Base-by-base conservation (phyloP, 2,113 vertebrate genomes). In the Corythoichthys intestinalis region DNA sequence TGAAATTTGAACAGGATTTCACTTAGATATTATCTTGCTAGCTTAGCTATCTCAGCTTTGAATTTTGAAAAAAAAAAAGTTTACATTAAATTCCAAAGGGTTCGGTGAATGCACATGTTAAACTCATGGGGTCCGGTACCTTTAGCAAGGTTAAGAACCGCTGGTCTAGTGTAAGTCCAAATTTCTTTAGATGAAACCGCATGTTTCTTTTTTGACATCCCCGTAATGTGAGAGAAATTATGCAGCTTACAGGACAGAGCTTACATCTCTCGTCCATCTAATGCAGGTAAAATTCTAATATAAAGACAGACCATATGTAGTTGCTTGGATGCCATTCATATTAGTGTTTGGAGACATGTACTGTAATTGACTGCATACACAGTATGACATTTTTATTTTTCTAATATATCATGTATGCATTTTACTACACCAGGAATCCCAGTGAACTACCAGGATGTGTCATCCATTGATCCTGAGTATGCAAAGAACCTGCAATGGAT, bases 401-500 rank as follows among this genome's bases (percentile, higher is more conserved):
- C 4, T 44, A 44, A 41, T 5, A 12, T 8, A 12, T n/a, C 37
- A 7, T 48, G 17, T 70, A 2, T 67, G 7, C 35, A 3, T 74
- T 3, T 75, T 20, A 60, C 84, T 93, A 89, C 79, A 79, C 4
- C 86, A 98, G 97, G 97, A 47, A 97, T 98, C 87, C 97, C 97
- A 67, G 97, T 99, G 77, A 99, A 94, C 93, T 99, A 98, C 83
- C 97, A 98, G 85, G 97, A 98, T 80, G 97, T 99, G 77, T 95
- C 96, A 2, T 99, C 96, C 82, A 99, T 99, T 70, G 97, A 99
- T 90, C 97, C 97, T 67, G 97, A 99, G 74, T 99, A 99, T 77
- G 97, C 94, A 41, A 99, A 99, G 88, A 99, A 99, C 82, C 90
- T 99, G 69, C 97, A 99, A 74, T 99, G 97, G 97, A 98, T 99